Evolutionary conservation across 2,888 invertebrate species (phyloP), one percentile per base, ranked within the genome.

Genomic region (Phlogophora meticulosa): DNA sequence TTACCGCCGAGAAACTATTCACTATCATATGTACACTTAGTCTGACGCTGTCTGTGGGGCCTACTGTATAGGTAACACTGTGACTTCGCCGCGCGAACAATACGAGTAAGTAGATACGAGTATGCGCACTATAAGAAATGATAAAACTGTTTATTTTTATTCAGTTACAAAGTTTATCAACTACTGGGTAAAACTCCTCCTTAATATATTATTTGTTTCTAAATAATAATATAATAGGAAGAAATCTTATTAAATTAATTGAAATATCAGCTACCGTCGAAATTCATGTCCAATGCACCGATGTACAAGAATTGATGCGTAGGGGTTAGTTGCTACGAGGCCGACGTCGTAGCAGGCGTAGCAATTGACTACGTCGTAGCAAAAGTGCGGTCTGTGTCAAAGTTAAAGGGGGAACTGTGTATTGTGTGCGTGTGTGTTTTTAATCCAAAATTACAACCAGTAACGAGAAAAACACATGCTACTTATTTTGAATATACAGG

Each of bases 361-460:
- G 60, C 60, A 10, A 11, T 38, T 4, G 10, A 20, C 46, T 68
- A 68, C 69, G 52, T 9, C 69, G 59, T 49, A 67, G 59, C 52
- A 36, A 24, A 32, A 17, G 34, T 43, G 32, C 13, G 22, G 46
- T 46, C 9, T 3, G 4, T 40, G 7, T 32, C 22, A 60, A 32
- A 32, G 10, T 58, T 17, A 59, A 42, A 7, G 17, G 17, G 60
- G 17, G 24, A 28, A 28, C 20, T 56, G 1, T 13, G 7, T 28
- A 3, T 28, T 0, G 4, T 22, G 7, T 15, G 10, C 15, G 7
- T 5, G 20, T 38, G 11, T 58, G 15, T n/a, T 11, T n/a, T 4
- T 17, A 28, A 4, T 28, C 28, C 2, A 28, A 28, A 28, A 4
- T 28, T 28, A 28, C 2, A 28, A 28, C 2, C 11, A 17, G 17